Base-by-base conservation (phyloP, 2,113 vertebrate genomes). In the Aplodontia rufa region DNA sequence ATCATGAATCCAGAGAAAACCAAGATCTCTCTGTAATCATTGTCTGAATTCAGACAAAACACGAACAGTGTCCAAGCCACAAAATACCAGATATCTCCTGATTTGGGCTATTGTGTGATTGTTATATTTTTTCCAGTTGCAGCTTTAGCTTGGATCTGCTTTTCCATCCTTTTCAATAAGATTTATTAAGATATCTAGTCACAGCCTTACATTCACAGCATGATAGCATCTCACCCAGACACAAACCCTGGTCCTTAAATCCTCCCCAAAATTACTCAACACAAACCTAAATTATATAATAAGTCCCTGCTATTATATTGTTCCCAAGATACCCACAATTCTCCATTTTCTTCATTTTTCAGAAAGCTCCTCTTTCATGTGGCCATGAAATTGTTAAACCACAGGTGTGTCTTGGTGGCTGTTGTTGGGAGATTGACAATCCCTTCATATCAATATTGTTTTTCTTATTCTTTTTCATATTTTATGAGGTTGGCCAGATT, bases 11-110 rank as follows among this genome's bases (percentile, higher is more conserved):
- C 62, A 88, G 35, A 51, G 45, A 71, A 91, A 85, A 68, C 74
- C 28, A 89, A 96, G 42, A 40, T 8, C 74, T 55, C 22, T 85
- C 42, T 76, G 32, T 62, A 81, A 90, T 93, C 51, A 53, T 45
- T 45, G 42, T 89, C 66, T 94, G 68, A 94, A 72, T n/a, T 78
- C 58, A 94, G 84, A 95, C 55, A 93, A 93, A 90, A 37, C 26
- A 49, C 20, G n/a, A 92, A 90, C 17, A 35, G 40, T 64, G 32
- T 47, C 68, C 89, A 90, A 81, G 32, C 72, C 88, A 89, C 79
- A 86, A 86, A 85, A 89, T 86, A 83, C 35, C 83, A 95, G 84
- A 74, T 51, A 89, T 62, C 24, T 49, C 28, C 20, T 40, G 12
- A n/a, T 89, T 74, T 47, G 69, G 88, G n/a, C 71, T 79, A 16